Evolutionary conservation across 2,113 vertebrate species (phyloP).

Genomic region (Thunnus maccoyii): DNA sequence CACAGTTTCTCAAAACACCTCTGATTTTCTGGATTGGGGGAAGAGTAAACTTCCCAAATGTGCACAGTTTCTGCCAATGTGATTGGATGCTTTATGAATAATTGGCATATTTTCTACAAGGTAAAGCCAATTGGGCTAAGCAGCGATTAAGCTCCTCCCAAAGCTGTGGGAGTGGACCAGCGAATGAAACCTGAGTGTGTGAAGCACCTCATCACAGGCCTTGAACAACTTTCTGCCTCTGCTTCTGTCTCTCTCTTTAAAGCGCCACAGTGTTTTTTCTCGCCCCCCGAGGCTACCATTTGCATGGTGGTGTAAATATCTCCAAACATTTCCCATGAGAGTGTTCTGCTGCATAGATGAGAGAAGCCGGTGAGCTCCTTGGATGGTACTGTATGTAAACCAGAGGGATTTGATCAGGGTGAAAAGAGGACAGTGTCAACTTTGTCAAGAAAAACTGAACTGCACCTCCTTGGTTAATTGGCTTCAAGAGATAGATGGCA

Average conservation of each 20-base stretch:
- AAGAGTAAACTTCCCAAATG: background rate
- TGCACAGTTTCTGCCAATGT: background rate
- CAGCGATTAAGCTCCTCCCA: slow-evolving; percentile 2
- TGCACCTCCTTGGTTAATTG: too few relatives aligned
- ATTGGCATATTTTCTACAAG: background rate
- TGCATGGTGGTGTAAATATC: background rate
- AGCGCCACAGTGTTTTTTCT: background rate
- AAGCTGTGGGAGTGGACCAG: background rate
- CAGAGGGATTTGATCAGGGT: background rate
- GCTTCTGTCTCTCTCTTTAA: background rate
- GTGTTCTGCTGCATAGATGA: background rate
- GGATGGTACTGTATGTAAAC: background rate
- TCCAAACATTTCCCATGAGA: background rate
- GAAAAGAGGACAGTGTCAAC: background rate
- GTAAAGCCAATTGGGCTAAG: background rate
- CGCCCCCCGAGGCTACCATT: background rate
- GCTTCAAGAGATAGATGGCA: background rate
- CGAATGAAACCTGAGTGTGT: slow-evolving; percentile 1
- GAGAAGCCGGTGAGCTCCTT: background rate
- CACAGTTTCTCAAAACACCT: background rate
- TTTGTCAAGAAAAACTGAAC: background rate
- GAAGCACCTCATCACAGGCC: background rate
- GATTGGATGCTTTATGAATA: slow-evolving; percentile 4
- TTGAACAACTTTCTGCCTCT: background rate
- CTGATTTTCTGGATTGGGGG: background rate